These are phyloP conservation scores for Andrena flavipes DNA, from an alignment of 2,888 invertebrate genomes.

Conservation along the genomic window DNA sequence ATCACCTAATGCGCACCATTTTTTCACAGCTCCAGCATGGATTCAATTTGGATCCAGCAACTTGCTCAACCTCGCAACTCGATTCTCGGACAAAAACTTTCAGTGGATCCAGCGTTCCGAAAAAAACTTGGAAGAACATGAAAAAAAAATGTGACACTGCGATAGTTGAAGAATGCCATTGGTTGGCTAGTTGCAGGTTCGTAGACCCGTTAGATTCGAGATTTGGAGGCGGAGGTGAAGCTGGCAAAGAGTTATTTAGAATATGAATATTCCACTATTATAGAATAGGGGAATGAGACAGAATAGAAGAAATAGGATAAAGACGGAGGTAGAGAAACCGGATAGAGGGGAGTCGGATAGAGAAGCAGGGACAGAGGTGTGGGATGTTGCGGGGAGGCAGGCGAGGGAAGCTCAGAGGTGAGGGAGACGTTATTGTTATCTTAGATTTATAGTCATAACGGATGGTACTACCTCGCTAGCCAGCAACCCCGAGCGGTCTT, in stretches of 20 bases:
- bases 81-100: not conserved
- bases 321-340: slow-evolving; percentile 28
- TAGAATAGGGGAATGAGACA: slow-evolving; percentile 35
- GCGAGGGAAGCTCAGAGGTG: slow-evolving; percentile 71
- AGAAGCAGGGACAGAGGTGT: slow-evolving; percentile 55
- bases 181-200: no score
- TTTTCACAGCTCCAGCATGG: slow-evolving; percentile 64
- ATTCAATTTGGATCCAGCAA: not conserved
- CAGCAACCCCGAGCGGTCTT: slow-evolving; percentile 84
- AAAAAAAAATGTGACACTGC: no score
- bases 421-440: slow-evolving; percentile 84
- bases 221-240: no score
- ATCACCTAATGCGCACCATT: slow-evolving; percentile 61
- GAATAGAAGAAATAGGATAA: slow-evolving; percentile 49
- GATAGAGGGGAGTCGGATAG: slow-evolving; percentile 47
- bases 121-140: no score
- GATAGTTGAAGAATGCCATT: no score
- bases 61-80: not conserved
- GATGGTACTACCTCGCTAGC: slow-evolving; percentile 84
- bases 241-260: no score
- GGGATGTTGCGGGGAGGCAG: slow-evolving; percentile 37
- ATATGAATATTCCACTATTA: not conserved
- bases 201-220: no score
- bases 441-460: slow-evolving; percentile 85
- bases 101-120: no score